phyloP scores from a whole-genome alignment of 2,113 vertebrate species.

The Parus major region DNA sequence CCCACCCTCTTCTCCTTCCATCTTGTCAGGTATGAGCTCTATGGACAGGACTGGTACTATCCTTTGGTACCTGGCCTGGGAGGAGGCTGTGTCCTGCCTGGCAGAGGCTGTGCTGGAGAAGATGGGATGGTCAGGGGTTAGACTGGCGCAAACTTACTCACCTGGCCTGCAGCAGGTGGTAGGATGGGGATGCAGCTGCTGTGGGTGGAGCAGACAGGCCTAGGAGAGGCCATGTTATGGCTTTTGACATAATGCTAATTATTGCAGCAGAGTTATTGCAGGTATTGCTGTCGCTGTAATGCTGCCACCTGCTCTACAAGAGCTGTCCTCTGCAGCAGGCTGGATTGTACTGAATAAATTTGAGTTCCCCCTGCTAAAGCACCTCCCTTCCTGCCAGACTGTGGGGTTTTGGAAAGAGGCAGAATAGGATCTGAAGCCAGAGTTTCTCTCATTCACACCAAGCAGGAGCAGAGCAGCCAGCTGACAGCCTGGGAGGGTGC shows the following conservation, averaged over 20 bases:
- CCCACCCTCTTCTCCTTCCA: neutral
- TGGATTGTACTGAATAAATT: slow-evolving; percentile 21
- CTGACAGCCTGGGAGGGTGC: neutral
- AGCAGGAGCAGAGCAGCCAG: neutral
- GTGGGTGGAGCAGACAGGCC: neutral
- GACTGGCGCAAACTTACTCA: neutral
- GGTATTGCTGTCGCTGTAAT: neutral
- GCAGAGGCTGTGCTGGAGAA: neutral
- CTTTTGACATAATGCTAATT: neutral
- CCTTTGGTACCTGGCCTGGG: too few relatives aligned
- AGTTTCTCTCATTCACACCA: slow-evolving; percentile 7
- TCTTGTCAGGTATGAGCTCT: neutral
- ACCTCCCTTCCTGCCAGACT: slow-evolving; percentile 25
- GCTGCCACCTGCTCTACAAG: neutral
- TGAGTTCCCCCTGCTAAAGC: neutral
- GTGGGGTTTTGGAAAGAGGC: neutral
- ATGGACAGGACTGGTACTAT: neutral
- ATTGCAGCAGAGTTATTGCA: neutral
- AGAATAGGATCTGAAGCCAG: neutral
- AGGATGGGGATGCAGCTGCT: neutral
- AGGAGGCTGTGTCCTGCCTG: neutral
- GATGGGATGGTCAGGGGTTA: accelerated
- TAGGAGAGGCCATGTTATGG: neutral
- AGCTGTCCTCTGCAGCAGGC: neutral
- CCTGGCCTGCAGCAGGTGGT: neutral